Conservation (phyloP, 1,140 invertebrate genomes). For the Belonocnema kinseyi region DNA sequence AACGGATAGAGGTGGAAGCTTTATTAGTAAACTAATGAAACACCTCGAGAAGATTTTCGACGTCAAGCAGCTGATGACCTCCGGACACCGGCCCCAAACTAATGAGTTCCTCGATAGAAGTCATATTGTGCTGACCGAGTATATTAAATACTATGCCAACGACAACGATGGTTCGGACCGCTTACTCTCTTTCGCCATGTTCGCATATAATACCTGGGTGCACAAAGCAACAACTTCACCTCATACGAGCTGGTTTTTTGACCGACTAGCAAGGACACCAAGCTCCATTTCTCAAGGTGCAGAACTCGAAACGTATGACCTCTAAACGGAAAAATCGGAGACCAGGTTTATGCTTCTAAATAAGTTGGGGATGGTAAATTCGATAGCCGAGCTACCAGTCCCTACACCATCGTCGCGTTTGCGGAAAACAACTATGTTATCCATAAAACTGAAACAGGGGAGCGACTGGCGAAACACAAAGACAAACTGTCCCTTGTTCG, state of each 20-base stretch:
- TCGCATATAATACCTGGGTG: too few species aligned
- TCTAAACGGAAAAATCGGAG: background rate
- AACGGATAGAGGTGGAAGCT: too few species aligned
- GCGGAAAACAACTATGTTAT: background rate
- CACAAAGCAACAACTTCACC: too few species aligned
- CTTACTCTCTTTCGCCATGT: too few species aligned
- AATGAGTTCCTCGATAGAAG: background rate
- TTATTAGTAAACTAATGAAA: too few species aligned
- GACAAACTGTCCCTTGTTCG: too few species aligned
- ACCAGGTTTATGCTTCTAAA: background rate
- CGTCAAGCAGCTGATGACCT: background rate
- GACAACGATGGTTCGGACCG: background rate
- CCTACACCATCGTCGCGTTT: background rate
- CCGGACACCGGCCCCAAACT: background rate
- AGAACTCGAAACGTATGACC: background rate
- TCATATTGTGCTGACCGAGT: too few species aligned
- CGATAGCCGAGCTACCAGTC: background rate
- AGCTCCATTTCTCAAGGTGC: too few species aligned
- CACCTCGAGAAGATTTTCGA: too few species aligned
- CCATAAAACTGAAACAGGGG: background rate
- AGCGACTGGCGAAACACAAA: background rate
- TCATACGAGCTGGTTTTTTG: too few species aligned
- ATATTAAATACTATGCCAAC: background rate
- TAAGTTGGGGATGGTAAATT: background rate
- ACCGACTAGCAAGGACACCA: too few species aligned